Evolutionary conservation across 2,113 vertebrate species (phyloP).

Genomic region (Collichthys lucidus): DNA sequence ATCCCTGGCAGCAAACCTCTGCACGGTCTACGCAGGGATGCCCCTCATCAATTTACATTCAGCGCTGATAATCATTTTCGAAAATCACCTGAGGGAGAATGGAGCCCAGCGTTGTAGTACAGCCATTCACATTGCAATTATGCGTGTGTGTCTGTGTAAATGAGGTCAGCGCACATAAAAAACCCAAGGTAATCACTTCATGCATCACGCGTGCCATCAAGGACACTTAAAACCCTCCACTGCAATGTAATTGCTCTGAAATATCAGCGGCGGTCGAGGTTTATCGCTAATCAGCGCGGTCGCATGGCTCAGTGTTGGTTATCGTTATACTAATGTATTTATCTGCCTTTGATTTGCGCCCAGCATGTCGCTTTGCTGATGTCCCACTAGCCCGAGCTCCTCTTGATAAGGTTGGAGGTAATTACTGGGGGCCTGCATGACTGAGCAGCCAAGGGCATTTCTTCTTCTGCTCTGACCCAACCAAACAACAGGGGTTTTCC

Average conservation of each 20-base stretch:
- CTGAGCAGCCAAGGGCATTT: constrained; percentile 82
- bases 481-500: constrained; percentile 79
- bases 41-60: constrained; percentile 76
- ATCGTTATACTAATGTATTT: constrained; percentile 73
- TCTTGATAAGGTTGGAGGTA: constrained; percentile 81
- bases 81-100: constrained; percentile 67
- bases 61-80: constrained; percentile 69
- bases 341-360: constrained; percentile 64
- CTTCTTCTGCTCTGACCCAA: constrained; percentile 57
- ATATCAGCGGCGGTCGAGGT: constrained; percentile 68
- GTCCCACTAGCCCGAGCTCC: constrained; percentile 45
- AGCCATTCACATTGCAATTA: constrained; percentile 74
- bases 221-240: constrained; percentile 71
- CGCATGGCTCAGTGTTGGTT: constrained; percentile 69
- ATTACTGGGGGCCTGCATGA: constrained; percentile 79
- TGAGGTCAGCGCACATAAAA: constrained; percentile 76
- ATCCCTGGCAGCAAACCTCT: constrained; percentile 34
- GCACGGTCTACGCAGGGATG: constrained; percentile 50
- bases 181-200: constrained; percentile 76
- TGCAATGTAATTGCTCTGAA: constrained; percentile 72
- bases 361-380: constrained; percentile 57
- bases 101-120: constrained; percentile 54
- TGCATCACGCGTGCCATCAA: constrained; percentile 75
- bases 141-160: constrained; percentile 73
- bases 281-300: constrained; percentile 67